Evolutionary conservation across 2,797 vertebrate species (phyloP), one percentile per base, ranked within the genome.

Genomic region (Oceanodroma leucorhoa): DNA sequence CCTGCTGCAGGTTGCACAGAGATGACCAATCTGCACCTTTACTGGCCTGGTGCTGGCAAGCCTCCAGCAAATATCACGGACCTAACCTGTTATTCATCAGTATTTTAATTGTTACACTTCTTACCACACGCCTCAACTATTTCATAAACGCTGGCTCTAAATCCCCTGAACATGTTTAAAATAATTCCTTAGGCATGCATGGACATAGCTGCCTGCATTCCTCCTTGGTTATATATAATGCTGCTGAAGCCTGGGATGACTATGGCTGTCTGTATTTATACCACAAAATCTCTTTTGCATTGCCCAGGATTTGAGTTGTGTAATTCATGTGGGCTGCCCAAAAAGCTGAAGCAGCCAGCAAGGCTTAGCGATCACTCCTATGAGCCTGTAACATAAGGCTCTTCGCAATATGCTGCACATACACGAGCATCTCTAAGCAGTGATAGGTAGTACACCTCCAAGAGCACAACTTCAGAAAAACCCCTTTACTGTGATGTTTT

Each of bases 331-430:
- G 65, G 61, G 61, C 43, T 73, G 54, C 67, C 40, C 57, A 19
- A 57, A 69, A 43, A 32, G 43, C 83, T 53, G 46, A 27, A 40
- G 69, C 30, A 76, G 36, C 54, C 62, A 86, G 67, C 3, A 6
- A 13, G 46, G 40, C 62, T 79, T 50, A 36, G 72, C 1, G 4
- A 6, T 21, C 0, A 0, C n/a, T 82, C 22, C n/a, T 10, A 0
- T 6, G 45, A 64, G 21, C 50, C 43, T 36, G n/a, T 9, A 69
- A 15, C 4, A 2, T 16, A 5, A 36, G 38, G 51, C 14, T 61
- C n/a, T 36, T 13, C 2, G 41, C 14, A 11, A 0, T 23, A 10
- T 1, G 10, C 36, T 27, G 20, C 24, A 9, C 13, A 3, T 7
- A 16, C 14, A 14, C 21, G 0, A 1, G 19, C 11, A 1, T 34